Evolutionary conservation across 2,113 vertebrate genomes (phyloP).

Genomic region (Eolophus roseicapilla): DNA sequence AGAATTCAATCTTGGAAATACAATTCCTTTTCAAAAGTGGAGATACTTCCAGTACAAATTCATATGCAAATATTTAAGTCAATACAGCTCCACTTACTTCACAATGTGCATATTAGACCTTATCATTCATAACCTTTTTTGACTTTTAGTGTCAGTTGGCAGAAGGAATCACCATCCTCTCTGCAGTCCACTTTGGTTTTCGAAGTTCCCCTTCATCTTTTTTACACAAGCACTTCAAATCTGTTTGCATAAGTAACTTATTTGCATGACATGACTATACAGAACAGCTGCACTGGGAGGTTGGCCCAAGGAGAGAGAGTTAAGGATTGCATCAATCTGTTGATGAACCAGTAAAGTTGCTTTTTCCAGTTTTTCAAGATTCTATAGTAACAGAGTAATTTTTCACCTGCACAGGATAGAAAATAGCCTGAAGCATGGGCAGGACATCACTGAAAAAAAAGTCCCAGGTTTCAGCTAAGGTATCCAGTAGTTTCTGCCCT

Average conservation of each 20-base stretch:
- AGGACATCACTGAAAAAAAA: slow-evolving; percentile 98
- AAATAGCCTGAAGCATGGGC: slow-evolving; percentile 95
- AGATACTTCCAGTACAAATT: background rate
- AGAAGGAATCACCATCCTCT: background rate
- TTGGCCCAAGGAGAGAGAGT: background rate
- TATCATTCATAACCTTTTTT: background rate
- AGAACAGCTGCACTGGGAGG: slow-evolving; percentile 5
- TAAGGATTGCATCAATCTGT: background rate
- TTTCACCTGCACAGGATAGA: slow-evolving; percentile 95
- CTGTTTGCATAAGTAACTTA: background rate
- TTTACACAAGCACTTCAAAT: background rate
- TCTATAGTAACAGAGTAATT: background rate
- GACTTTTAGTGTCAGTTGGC: background rate
- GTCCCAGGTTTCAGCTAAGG: slow-evolving; percentile 96
- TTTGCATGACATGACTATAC: background rate
- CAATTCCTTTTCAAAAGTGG: background rate
- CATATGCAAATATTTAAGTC: background rate
- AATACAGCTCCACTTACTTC: background rate
- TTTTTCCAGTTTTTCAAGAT: slow-evolving; percentile 31
- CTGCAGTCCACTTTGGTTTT: background rate
- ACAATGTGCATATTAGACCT: background rate
- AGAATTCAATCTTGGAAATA: background rate
- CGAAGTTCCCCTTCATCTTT: background rate
- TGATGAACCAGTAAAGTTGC: background rate
- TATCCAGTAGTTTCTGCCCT: slow-evolving; percentile 98